These are phyloP conservation scores for Glaucidium brasilianum DNA, from an alignment of 2,113 vertebrate species.

Conservation along the genomic window DNA sequence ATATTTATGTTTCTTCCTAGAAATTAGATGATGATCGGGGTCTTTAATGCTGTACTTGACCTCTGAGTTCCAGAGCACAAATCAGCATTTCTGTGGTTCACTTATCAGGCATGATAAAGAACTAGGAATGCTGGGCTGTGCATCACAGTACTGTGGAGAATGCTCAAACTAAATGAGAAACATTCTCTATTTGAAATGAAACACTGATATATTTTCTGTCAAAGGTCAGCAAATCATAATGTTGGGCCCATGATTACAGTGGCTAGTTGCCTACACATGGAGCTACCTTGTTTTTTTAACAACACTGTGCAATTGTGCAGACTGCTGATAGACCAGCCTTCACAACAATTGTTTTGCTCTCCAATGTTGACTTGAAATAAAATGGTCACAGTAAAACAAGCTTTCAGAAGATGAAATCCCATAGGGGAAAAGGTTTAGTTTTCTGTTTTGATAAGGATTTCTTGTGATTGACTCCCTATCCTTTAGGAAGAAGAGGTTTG, in stretches of 20 bases:
- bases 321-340: not conserved
- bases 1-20: not conserved
- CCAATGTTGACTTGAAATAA: not conserved
- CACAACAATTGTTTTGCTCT: not conserved
- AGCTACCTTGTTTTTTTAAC: not conserved
- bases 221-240: not conserved
- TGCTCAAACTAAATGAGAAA: not conserved
- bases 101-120: not conserved
- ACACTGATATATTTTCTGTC: not conserved
- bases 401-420: not conserved
- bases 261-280: not conserved
- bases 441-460: not conserved
- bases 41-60: not conserved
- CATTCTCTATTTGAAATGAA: not conserved
- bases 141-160: not conserved
- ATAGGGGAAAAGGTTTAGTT: not conserved
- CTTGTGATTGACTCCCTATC: not conserved
- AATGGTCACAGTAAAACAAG: not conserved
- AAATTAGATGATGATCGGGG: not conserved
- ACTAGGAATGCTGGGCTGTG: not conserved
- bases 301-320: not conserved
- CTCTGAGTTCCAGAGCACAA: not conserved
- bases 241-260: not conserved
- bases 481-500: conserved; percentile 5
- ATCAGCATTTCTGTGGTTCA: not conserved